Evolutionary conservation across 2,797 vertebrate species (phyloP).

Genomic region (Florisuga fusca): DNA sequence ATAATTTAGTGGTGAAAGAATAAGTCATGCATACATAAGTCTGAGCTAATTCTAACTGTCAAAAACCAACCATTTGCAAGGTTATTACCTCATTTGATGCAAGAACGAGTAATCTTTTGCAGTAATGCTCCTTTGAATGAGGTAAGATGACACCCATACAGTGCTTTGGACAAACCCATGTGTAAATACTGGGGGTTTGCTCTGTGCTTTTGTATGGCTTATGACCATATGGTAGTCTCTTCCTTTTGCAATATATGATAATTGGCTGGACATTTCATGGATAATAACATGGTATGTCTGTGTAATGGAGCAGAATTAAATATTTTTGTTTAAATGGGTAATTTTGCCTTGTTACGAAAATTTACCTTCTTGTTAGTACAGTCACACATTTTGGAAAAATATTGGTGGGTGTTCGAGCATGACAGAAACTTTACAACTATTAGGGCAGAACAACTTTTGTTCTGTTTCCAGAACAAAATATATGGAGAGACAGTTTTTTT

Average conservation of each 20-base stretch:
- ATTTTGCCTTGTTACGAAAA: background rate
- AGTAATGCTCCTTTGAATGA: background rate
- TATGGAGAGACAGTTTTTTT: background rate
- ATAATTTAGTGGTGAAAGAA: conserved; percentile 10
- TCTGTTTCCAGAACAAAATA: background rate
- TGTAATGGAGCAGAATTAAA: conserved; percentile 12
- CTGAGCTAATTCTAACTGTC: conserved; percentile 21
- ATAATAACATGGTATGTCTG: background rate
- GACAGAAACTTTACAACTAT: background rate
- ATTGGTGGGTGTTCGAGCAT: background rate
- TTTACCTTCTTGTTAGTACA: background rate
- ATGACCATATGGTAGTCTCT: background rate
- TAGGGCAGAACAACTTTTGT: background rate
- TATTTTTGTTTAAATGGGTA: conserved; percentile 5
- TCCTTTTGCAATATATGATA: background rate
- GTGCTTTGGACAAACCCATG: background rate
- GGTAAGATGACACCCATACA: background rate
- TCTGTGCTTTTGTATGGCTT: background rate
- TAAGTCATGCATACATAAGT: conserved; percentile 27
- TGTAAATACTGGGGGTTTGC: background rate
- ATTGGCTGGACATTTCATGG: background rate
- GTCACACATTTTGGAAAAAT: background rate
- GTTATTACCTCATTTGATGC: conserved; percentile 6
- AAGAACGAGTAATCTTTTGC: conserved; percentile 22
- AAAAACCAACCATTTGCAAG: conserved; percentile 12